Evolutionary conservation across 92 coral and sea anemone species (phyloP), one percentile per base, ranked within the genome.

Genomic region (Chrysogorgia sp.): DNA sequence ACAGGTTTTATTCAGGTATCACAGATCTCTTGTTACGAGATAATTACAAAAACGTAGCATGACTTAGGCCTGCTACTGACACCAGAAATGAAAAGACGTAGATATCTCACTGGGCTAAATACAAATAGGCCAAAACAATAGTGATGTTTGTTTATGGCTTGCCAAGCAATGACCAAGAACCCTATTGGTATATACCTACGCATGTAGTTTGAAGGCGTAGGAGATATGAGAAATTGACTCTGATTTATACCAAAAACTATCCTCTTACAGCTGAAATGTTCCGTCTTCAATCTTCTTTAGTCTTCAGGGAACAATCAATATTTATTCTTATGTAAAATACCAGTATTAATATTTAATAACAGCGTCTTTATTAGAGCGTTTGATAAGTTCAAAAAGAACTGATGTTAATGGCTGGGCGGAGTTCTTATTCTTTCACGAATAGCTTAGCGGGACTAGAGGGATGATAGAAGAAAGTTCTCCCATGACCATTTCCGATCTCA

Each of bases 391-490:
- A 72, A 40, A 72, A 72, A 58, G 65, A 72, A 58, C 59, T 72
- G 53, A 34, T 72, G 79, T 72, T 72, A 53, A 55, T 55, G 79
- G 37, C 79, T 72, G 79, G 79, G 79, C 65, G 79, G 79, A 72
- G 79, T 72, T 72, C 59, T 58, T 53, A 72, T 72, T 53, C 64
- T 72, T 71, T 56, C 65, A 5, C 12, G 65, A 72, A 72, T 72
- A 43, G 37, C 79, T 72, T 72, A 72, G 79, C 79, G 32, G 79
- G 79, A 72, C 79, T 41, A 72, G 47, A 40, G 76, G 47, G 76
- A 69, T 69, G 29, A 53, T 21, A 65, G 20, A 30, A 72, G 30
- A 72, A 56, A 7, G 50, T 72, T 41, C 64, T 72, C 79, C 79
- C 25, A 65, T 72, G 65, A 48, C 64, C 79, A 72, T 72, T 72